Conservation (phyloP, 2,797 vertebrate genomes). For the Cichlasoma orientale region DNA sequence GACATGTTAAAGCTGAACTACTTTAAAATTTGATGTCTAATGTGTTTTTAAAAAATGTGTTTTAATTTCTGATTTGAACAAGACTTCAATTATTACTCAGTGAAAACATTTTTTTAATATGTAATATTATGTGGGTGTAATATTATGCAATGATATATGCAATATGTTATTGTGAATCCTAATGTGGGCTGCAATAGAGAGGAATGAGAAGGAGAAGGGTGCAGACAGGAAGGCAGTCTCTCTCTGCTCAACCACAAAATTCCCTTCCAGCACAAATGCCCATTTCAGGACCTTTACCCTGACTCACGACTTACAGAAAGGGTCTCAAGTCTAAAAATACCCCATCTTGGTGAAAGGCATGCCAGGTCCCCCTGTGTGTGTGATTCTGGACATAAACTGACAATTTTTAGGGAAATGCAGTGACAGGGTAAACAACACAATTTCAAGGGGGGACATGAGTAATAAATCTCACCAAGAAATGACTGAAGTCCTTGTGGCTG, state of each 20-base stretch:
- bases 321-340: not conserved
- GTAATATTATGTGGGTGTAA: too few relatives aligned
- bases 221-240: not conserved
- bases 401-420: not conserved
- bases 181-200: not conserved
- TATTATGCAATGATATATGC: too few relatives aligned
- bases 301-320: not conserved
- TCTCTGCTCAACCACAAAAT: not conserved
- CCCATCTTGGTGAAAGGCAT: not conserved
- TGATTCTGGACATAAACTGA: not conserved
- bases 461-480: not conserved
- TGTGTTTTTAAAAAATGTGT: too few relatives aligned
- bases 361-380: not conserved
- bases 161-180: not conserved
- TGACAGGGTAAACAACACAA: not conserved
- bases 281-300: not conserved
- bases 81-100: not conserved
- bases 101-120: not conserved
- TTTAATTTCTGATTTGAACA: not conserved
- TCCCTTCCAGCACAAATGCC: not conserved
- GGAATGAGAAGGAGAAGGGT: not conserved
- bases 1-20: not conserved
- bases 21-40: not conserved
- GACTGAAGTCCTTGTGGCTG: not conserved
- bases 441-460: not conserved